These are phyloP conservation scores for Drosophila murphyi DNA, from an alignment of 1,140 invertebrate species.

Conservation along the genomic window DNA sequence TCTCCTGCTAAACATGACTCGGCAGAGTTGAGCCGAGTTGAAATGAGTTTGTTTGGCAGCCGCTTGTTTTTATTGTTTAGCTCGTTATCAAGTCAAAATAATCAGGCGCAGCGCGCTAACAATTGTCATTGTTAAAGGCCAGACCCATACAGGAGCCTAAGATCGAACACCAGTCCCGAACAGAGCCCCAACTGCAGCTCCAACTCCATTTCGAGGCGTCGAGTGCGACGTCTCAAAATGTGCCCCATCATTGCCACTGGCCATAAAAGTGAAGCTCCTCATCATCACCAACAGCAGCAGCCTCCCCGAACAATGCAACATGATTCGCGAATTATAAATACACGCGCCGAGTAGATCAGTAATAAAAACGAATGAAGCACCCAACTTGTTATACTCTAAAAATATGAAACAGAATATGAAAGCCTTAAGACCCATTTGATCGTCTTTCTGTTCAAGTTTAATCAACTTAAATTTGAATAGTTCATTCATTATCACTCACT, in stretches of 20 bases:
- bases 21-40: conserved; percentile 52
- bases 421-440: neutral
- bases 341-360: conserved; percentile 56
- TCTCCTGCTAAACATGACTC: conserved; percentile 77
- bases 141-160: conserved; percentile 54
- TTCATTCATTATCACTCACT: too few relatives aligned
- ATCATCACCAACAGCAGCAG: conserved; percentile 65
- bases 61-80: conserved; percentile 83
- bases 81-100: conserved; percentile 84
- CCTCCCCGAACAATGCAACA: conserved; percentile 77
- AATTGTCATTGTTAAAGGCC: conserved; percentile 80
- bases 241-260: conserved; percentile 70
- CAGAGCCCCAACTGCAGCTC: neutral
- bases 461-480: too few relatives aligned
- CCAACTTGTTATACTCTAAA: conserved; percentile 31
- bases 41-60: conserved; percentile 56
- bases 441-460: too few relatives aligned
- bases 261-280: conserved; percentile 81
- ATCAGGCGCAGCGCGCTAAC: conserved; percentile 75
- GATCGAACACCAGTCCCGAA: conserved; percentile 4
- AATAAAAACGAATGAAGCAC: neutral
- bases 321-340: conserved; percentile 83
- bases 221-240: conserved; percentile 66
- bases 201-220: conserved; percentile 41
- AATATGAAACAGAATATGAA: neutral